Evolutionary conservation across 1,140 invertebrate species (phyloP), one percentile per base, ranked within the genome.

Genomic region (Aplysia californica): DNA sequence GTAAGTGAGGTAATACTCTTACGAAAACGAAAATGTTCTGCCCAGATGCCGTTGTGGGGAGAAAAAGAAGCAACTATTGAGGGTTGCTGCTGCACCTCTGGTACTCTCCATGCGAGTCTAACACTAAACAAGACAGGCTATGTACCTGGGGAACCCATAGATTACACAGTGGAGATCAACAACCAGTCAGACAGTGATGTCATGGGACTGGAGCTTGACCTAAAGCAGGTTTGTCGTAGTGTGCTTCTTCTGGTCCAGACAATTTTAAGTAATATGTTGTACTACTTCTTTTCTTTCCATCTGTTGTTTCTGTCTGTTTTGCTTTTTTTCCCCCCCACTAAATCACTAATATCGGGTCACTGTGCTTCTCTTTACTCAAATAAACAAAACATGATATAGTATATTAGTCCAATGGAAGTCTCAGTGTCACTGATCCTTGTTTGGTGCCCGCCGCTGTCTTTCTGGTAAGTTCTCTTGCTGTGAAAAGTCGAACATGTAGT

Each of bases 91-190:
- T 85, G 82, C 73, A 79, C 78, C 20, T 80, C 76, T n/a, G 85
- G 85, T 10, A 69, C 68, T 21, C 65, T 87, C 0, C 75, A 79
- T 35, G 78, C 77, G 5, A 39, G 74, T 6, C 66, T 86, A 29
- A 74, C 58, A 10, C 39, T 87, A 5, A 81, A 83, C 72, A 87
- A 87, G 76, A 82, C 81, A 1, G 85, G 83, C 29, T 87, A 65
- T 76, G 85, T 87, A 2, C 85, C 85, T 1, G 85, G 85, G 0
- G 85, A 87, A 73, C 85, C 84, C 21, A 66, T 87, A 5, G 71
- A 78, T 4, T 84, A 80, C 67, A 82, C 82, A 20, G 79, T 87
- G 6, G 73, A 79, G 23, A 71, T 87, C 18, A 59, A 82, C 26
- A 87, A 87, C 68, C 76, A 82, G 18, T 82, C 78, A 77, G 84